Evolutionary conservation across 2,888 invertebrate genomes (phyloP), one percentile per base, ranked within the genome.

Genomic region (Entomobrya proxima): DNA sequence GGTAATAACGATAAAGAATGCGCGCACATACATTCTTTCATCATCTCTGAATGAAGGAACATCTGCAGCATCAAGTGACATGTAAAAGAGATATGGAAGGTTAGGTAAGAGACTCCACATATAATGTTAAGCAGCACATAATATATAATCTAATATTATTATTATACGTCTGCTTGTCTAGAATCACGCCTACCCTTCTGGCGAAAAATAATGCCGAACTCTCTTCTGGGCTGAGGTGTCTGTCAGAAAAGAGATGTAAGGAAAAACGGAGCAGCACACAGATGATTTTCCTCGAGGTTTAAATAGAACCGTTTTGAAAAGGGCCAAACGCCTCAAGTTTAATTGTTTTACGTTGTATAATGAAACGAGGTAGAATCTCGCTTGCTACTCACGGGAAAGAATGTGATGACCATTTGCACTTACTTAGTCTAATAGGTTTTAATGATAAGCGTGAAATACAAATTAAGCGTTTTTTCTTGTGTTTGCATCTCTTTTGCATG

Each of bases 141-240:
- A 67, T 40, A n/a, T n/a, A 40, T 44, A 40, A 44, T 44, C 69
- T 69, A 69, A 67, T 67, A 35, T 67, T 67, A 72, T 61, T 61
- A 75, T 83, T 84, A 47, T 47, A 84, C 50, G 84, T 67, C 78
- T 67, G 76, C 67, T 52, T 76, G 78, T 84, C 78, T 58, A 69
- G 58, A 76, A 55, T 76, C 69, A 61, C 86, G 86, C 86, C 86
- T 72, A 86, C 86, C 86, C 86, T 86, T 50, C 81, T 81, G 86
- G 86, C 86, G 32, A 85, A 80, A 78, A 37, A 35, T 84, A 21
- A 76, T 61, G 75, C 52, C 64, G 61, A 24, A 58, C 13, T 69
- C 69, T 69, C 61, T n/a, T n/a, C n/a, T n/a, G n/a, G n/a, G n/a
- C n/a, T n/a, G n/a, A n/a, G n/a, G n/a, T n/a, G n/a, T n/a, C n/a